These are phyloP conservation scores for Ramphastos sulfuratus DNA, from an alignment of 2,113 vertebrate species.

Conservation along the genomic window DNA sequence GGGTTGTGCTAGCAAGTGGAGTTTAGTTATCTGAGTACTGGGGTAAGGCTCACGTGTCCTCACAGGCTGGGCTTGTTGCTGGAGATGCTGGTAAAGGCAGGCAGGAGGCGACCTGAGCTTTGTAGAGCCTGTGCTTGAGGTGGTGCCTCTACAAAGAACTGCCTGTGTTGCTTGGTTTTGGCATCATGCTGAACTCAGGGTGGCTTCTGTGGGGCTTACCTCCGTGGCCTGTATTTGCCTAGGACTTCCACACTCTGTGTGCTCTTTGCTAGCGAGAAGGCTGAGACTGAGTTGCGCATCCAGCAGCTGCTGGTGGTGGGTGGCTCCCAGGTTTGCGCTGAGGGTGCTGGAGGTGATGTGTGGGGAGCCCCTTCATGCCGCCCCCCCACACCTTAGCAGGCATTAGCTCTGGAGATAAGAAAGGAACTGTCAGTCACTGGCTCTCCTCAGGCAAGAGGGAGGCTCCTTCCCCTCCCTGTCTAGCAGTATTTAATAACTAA, in stretches of 20 bases:
- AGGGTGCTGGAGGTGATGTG: background rate
- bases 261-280: background rate
- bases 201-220: background rate
- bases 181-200: rapidly evolving
- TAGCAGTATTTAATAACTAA: background rate
- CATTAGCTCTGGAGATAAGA: background rate
- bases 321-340: background rate
- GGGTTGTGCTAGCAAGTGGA: rapidly evolving
- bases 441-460: background rate
- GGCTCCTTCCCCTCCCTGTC: background rate
- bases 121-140: background rate
- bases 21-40: rapidly evolving
- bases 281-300: background rate
- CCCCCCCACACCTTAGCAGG: background rate
- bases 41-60: rapidly evolving
- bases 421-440: background rate
- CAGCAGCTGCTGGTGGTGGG: background rate
- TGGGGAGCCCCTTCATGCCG: rapidly evolving
- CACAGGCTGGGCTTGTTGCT: background rate
- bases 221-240: background rate
- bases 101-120: background rate
- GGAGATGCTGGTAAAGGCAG: background rate
- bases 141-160: background rate
- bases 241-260: rapidly evolving
- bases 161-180: background rate